A percentile compares a stretch with the other conserved stretches of the same genome.
Evolutionary conservation across 2,113 vertebrate species (phyloP).

Genomic region (Elaphurus davidianus): DNA sequence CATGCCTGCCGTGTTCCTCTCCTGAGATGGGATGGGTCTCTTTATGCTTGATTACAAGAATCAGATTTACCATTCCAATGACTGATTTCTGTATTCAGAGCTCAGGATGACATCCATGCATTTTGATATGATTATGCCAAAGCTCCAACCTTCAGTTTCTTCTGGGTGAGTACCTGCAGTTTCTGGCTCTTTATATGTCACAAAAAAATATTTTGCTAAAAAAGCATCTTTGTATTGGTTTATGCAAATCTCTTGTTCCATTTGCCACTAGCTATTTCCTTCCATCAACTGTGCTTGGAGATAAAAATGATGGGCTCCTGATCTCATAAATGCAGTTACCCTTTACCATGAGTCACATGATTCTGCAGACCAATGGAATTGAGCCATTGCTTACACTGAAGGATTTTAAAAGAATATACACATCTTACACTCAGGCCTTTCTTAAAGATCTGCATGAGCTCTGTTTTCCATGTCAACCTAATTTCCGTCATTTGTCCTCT

Average conservation of each 20-base stretch:
- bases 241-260: not conserved
- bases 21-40: not conserved
- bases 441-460: not conserved
- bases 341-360: not conserved
- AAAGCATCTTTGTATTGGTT: not conserved
- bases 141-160: not conserved
- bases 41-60: not conserved
- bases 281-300: not conserved
- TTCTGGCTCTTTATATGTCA: not conserved
- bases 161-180: not conserved
- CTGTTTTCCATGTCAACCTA: not conserved
- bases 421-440: not conserved
- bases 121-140: not conserved
- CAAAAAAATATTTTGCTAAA: not conserved
- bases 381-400: rapidly evolving
- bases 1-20: not conserved
- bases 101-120: not conserved
- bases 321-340: not conserved
- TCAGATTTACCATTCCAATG: not conserved
- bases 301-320: too few species aligned
- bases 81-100: not conserved
- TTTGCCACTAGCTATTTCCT: not conserved
- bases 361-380: rapidly evolving
- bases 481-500: not conserved
- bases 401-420: not conserved